Evolutionary conservation across 2,888 invertebrate species (phyloP), one percentile per base, ranked within the genome.

Genomic region (Eilema sororculum): DNA sequence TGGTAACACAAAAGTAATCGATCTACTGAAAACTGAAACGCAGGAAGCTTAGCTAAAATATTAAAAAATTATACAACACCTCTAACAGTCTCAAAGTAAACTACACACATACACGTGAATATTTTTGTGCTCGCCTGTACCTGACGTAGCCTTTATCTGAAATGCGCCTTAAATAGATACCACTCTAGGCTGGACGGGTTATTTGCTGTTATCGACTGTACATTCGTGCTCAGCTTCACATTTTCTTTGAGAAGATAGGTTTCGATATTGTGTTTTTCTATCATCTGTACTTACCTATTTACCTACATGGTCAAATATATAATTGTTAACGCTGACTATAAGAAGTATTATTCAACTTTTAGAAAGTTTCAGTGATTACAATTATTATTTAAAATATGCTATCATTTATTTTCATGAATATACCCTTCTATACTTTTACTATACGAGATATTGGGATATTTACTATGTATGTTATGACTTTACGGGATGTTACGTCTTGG

Each of bases 151-250:
- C 65, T 78, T 73, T 72, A 13, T 52, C 69, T 28, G 52, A 61
- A 74, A 74, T 70, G 69, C 60, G 68, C 72, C 67, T 74, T 78
- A 77, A 73, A 78, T 76, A 77, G 78, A 80, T 76, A 83, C 73
- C 69, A 78, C 77, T 78, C 60, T 59, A 71, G 77, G 70, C 79
- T 67, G 78, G 78, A 72, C 77, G 77, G 77, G 78, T 78, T 83
- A 81, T 81, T 81, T 76, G 68, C 76, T 68, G 72, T 72, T 75
- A 83, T 81, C 78, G 80, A 78, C 61, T 5, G 33, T 24, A 57
- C 33, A 57, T 10, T 24, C 16, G 16, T 57, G 22, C 37, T 33
- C 24, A 20, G 4, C 22, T 16, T 16, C 28, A 60, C 60, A 60
- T 60, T 30, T 60, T 60, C n/a, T 30, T 60, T 60, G 28, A n/a